Conservation (phyloP, 2,113 vertebrate species). For the Antechinus flavipes region DNA sequence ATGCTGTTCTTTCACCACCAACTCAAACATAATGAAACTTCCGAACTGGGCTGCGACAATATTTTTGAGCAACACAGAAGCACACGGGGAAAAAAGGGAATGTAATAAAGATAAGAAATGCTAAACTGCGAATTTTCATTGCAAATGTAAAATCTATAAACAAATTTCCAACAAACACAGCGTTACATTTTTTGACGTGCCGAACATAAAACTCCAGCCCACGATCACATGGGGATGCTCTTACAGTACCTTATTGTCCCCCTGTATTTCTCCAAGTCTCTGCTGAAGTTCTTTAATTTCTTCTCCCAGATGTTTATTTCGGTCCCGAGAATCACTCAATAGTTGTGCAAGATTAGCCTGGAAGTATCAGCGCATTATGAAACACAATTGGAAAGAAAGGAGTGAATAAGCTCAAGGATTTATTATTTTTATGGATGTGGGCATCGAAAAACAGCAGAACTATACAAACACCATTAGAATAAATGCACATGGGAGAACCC, state of each 20-base stretch:
- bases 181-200: slow-evolving; percentile 34
- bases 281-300: slow-evolving; percentile 96
- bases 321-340: slow-evolving; percentile 92
- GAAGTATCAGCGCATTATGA: slow-evolving; percentile 66
- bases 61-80: slow-evolving; percentile 49
- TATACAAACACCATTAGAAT: neutral
- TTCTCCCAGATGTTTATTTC: slow-evolving; percentile 90
- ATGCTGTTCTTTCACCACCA: slow-evolving; percentile 48
- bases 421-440: neutral
- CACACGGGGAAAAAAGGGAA: slow-evolving; percentile 17
- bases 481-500: neutral
- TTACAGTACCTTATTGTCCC: slow-evolving; percentile 95
- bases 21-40: slow-evolving; percentile 61
- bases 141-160: slow-evolving; percentile 59
- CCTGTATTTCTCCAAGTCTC: slow-evolving; percentile 93
- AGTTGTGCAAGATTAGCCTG: slow-evolving; percentile 96
- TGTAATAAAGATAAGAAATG: slow-evolving; percentile 50
- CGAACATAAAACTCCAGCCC: slow-evolving; percentile 6
- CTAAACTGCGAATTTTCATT: slow-evolving; percentile 48
- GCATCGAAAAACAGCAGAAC: neutral
- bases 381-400: slow-evolving; percentile 33
- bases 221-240: neutral
- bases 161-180: slow-evolving; percentile 15
- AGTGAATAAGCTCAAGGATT: neutral
- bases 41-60: slow-evolving; percentile 33